Conservation (phyloP, 1,140 invertebrate species). For the Zophobas morio region DNA sequence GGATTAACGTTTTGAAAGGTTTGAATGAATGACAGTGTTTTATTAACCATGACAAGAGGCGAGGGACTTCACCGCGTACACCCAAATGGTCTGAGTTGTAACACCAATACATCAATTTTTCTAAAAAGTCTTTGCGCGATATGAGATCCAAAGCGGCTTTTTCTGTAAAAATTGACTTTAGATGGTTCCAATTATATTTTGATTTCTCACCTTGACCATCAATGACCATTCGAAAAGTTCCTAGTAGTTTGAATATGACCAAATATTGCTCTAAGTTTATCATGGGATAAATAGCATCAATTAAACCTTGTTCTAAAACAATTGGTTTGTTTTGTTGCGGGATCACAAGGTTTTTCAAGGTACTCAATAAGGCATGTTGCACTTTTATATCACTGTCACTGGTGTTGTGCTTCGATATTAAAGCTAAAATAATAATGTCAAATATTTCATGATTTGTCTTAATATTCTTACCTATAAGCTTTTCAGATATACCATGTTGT, state of each 20-base stretch:
- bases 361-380: constrained; percentile 87
- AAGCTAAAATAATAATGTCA: constrained; percentile 50
- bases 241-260: constrained; percentile 89
- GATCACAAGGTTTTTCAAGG: constrained; percentile 88
- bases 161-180: constrained; percentile 68
- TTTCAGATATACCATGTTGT: constrained; percentile 81
- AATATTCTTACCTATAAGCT: constrained; percentile 73
- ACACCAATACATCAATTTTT: constrained; percentile 83
- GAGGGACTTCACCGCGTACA: constrained; percentile 87
- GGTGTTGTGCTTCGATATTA: constrained; percentile 60
- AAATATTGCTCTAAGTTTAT: constrained; percentile 81
- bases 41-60: constrained; percentile 86
- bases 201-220: constrained; percentile 78
- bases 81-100: constrained; percentile 84
- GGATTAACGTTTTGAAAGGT: constrained; percentile 73
- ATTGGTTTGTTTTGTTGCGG: constrained; percentile 82
- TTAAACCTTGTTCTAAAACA: constrained; percentile 80
- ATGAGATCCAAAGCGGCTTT: constrained; percentile 76
- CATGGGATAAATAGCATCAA: constrained; percentile 82
- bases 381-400: constrained; percentile 76
- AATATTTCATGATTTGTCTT: neutral
- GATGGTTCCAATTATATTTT: neutral
- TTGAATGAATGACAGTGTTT: constrained; percentile 76
- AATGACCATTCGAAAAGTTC: constrained; percentile 88
- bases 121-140: constrained; percentile 72